phyloP scores from a whole-genome alignment of 2,797 vertebrate species.

The Orientallactaga sibirica region DNA sequence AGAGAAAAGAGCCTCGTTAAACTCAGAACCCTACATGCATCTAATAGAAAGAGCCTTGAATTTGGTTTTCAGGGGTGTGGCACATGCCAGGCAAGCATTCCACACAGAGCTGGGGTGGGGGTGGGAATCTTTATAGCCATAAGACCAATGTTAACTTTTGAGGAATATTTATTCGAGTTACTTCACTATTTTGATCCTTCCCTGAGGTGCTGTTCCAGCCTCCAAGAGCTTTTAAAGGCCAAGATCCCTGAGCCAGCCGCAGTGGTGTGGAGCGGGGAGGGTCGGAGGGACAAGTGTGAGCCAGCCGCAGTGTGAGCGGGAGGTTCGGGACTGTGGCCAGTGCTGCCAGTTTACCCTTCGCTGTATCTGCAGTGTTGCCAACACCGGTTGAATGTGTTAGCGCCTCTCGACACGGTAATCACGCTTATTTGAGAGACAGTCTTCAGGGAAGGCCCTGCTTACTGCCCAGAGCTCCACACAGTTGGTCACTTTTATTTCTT shows the following conservation, averaged over 20 bases:
- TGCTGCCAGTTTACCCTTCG: slow-evolving; percentile 19
- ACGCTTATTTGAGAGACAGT: background rate
- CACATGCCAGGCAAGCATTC: background rate
- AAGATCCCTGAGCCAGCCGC: background rate
- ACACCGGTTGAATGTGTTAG: slow-evolving; percentile 33
- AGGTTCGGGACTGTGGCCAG: background rate
- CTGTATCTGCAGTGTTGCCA: background rate
- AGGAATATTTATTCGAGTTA: background rate
- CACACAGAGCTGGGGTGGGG: background rate
- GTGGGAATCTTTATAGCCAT: background rate
- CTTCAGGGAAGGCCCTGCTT: slow-evolving; percentile 24
- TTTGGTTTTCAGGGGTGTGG: background rate
- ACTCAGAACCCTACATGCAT: slow-evolving; percentile 6
- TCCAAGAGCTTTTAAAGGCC: slow-evolving; percentile 4
- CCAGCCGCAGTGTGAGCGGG: too few species aligned
- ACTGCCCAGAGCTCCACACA: background rate
- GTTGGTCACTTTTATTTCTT: background rate
- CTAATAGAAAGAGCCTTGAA: background rate
- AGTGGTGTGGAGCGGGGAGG: too few species aligned
- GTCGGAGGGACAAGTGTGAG: background rate
- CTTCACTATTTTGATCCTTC: background rate
- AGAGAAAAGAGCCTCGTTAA: background rate
- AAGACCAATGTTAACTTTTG: slow-evolving; percentile 17
- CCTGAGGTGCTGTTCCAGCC: background rate
- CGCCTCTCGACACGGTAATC: background rate